Percentiles rank a stretch among this genome's conserved stretches.
phyloP scores from a whole-genome alignment of 2,888 invertebrate genomes.

The Chesias legatella region DNA sequence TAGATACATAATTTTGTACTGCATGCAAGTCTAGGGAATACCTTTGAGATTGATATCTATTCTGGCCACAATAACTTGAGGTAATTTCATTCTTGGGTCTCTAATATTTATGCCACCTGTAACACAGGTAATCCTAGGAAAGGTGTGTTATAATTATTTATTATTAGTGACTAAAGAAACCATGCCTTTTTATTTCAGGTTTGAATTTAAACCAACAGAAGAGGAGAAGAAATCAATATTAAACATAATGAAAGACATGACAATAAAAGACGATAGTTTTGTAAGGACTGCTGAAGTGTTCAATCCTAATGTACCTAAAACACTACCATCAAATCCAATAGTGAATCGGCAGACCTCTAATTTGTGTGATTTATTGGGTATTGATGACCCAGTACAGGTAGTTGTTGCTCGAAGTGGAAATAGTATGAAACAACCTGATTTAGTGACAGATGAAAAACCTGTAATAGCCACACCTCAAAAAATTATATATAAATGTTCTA shows the following conservation, averaged over 20 bases:
- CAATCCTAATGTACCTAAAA: slow-evolving; percentile 55
- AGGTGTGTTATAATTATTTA: too few species aligned
- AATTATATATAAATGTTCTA: slow-evolving; percentile 41
- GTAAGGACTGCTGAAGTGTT: slow-evolving; percentile 85
- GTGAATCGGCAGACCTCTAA: slow-evolving; percentile 85
- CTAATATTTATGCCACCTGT: too few species aligned
- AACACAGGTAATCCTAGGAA: too few species aligned
- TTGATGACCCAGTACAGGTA: slow-evolving; percentile 90
- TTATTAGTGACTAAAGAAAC: not conserved
- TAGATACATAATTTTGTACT: too few species aligned
- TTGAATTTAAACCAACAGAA: slow-evolving; percentile 85
- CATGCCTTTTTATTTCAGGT: slow-evolving; percentile 67
- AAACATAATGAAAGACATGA: slow-evolving; percentile 83
- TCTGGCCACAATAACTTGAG: too few species aligned
- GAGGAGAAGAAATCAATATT: slow-evolving; percentile 85
- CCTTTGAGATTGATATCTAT: too few species aligned
- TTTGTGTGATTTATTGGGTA: slow-evolving; percentile 84
- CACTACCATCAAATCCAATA: slow-evolving; percentile 70
- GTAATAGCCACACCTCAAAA: slow-evolving; percentile 40
- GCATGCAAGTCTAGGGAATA: too few species aligned
- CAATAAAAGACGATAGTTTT: slow-evolving; percentile 88
- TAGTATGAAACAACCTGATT: slow-evolving; percentile 46
- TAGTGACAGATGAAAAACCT: not conserved
- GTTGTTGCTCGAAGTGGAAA: slow-evolving; percentile 77
- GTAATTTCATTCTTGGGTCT: too few species aligned